Evolutionary conservation across 2,888 invertebrate genomes (phyloP), one percentile per base, ranked within the genome.

Genomic region (Synergus japonicus): DNA sequence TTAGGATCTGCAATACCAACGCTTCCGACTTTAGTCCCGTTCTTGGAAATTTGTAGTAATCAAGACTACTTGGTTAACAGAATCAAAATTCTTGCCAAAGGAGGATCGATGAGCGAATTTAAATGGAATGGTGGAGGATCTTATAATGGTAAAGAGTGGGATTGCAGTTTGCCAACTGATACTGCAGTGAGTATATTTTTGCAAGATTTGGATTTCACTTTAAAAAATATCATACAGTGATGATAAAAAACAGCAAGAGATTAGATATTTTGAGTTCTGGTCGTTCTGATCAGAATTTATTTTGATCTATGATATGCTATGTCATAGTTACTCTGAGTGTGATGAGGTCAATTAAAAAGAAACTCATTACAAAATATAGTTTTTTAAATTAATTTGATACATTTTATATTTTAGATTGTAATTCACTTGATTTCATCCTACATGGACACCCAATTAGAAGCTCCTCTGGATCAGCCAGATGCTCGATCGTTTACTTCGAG

Each of bases 21-120:
- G 7, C 91, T 96, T 79, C 92, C 94, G 10, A 92, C 94, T 63
- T 92, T 98, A 67, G 93, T 97, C 77, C 96, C 96, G 1, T 98
- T 97, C 92, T 93, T 98, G 81, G 97, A 97, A 89, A 93, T 97
- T 76, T 95, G 95, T 73, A 93, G 95, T 22, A 97, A 98, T 93
- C 98, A 98, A 92, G 96, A 97, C 89, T 98, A 98, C 93, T 93
- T 97, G 18, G 96, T 96, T 73, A 95, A 95, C 83, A 93, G 98
- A 85, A 95, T 98, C 54, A 94, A 94, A 89, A 96, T 96, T 87
- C 93, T 98, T 83, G 94, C 96, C 0, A 95, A 94, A 89, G 97
- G 97, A 82, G 97, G 97, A 12, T 97, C 97, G 89, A 96, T 98
- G 93, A 96, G 97, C 88, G 96, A 96, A 87, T 98, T 96, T 93